Evolutionary conservation across 2,113 vertebrate genomes (phyloP).

Genomic region (Pseudopipra pipra): DNA sequence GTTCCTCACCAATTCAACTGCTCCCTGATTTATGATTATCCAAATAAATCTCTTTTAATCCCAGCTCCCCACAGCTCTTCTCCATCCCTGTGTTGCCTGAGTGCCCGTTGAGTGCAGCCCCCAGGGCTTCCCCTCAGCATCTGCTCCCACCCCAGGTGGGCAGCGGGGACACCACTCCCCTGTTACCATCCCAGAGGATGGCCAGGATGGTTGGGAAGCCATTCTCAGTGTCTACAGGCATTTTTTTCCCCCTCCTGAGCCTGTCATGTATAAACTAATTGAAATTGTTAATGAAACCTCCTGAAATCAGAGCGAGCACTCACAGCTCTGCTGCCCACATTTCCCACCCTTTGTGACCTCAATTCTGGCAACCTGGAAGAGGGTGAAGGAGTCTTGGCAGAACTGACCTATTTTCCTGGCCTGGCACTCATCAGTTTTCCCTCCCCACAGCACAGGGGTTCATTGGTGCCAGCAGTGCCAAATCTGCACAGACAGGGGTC

Average conservation of each 20-base stretch:
- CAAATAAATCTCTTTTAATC: constrained; percentile 18
- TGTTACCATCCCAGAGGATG: background rate
- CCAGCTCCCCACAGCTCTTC: background rate
- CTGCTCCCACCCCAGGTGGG: background rate
- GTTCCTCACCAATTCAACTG: background rate
- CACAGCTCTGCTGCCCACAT: background rate
- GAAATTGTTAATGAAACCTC: constrained; percentile 33
- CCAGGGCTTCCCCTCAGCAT: background rate
- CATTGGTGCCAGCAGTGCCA: background rate
- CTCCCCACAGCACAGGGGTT: background rate
- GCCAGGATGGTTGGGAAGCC: background rate
- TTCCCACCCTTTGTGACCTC: background rate
- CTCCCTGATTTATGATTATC: background rate
- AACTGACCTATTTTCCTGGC: constrained; percentile 34
- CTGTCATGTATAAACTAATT: background rate
- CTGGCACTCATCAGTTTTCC: background rate
- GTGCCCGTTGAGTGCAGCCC: background rate
- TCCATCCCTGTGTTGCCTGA: accelerated
- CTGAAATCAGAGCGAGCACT: background rate
- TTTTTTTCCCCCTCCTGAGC: background rate
- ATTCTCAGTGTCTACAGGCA: accelerated
- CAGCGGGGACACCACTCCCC: background rate
- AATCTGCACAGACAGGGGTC: background rate
- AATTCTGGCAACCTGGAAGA: background rate
- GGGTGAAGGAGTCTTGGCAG: background rate